Conservation (phyloP, 1,140 invertebrate genomes). For the Bombus consobrinus region DNA sequence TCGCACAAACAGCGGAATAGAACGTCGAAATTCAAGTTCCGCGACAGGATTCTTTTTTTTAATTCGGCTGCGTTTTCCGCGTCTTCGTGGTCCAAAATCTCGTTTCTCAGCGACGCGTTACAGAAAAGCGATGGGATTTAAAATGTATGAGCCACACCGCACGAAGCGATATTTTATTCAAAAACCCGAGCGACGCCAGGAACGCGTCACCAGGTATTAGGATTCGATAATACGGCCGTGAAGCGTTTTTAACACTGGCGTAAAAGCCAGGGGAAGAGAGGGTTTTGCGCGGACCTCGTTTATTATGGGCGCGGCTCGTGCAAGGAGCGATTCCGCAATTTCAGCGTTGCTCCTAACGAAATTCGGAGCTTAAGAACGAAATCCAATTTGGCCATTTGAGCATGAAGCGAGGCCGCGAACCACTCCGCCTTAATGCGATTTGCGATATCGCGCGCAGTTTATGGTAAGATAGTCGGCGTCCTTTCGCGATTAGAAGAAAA, state of each 20-base stretch:
- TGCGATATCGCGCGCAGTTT: constrained; percentile 40
- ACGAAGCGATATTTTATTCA: constrained; percentile 54
- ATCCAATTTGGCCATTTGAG: constrained; percentile 50
- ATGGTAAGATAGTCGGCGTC: constrained; percentile 30
- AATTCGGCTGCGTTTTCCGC: neutral
- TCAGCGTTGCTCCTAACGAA: constrained; percentile 44
- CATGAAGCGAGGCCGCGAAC: constrained; percentile 26
- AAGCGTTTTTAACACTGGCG: constrained; percentile 14
- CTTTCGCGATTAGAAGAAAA: neutral
- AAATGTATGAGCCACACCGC: constrained; percentile 50
- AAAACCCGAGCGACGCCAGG: constrained; percentile 11
- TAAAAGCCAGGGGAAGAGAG: neutral
- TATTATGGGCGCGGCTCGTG: constrained; percentile 31
- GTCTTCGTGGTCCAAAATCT: neutral
- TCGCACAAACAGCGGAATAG: neutral
- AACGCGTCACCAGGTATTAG: constrained; percentile 32
- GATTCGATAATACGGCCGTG: constrained; percentile 37
- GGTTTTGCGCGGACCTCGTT: constrained; percentile 11
- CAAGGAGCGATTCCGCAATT: neutral
- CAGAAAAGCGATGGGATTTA: constrained; percentile 43
- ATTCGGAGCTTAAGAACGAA: constrained; percentile 50
- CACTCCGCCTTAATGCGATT: constrained; percentile 43
- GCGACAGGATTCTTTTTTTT: neutral
- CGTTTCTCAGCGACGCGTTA: constrained; percentile 24
- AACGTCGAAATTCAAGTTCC: neutral